A percentile compares a stretch with the other conserved stretches of the same genome.
phyloP scores from a whole-genome alignment of 2,888 invertebrate genomes.

The Acanthosoma haemorrhoidale region DNA sequence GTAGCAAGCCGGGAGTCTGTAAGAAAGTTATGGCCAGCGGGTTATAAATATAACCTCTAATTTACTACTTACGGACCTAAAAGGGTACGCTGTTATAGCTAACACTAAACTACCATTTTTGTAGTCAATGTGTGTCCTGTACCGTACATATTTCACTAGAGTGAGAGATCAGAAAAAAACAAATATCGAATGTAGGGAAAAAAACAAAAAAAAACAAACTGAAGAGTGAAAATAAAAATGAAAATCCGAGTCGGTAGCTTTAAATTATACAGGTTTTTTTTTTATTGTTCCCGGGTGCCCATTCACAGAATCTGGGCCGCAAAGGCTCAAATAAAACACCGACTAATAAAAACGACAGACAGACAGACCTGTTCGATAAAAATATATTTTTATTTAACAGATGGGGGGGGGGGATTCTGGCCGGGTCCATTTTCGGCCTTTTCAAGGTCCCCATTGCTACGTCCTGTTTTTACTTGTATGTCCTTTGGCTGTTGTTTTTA shows the following conservation, averaged over 20 bases:
- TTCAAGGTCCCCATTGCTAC: no score
- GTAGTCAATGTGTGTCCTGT: constrained; percentile 8
- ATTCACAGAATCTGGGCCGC: constrained; percentile 18
- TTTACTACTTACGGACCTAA: constrained; percentile 1
- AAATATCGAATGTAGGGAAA: no score
- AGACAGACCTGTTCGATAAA: neutral
- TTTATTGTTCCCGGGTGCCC: neutral
- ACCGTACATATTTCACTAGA: constrained; percentile 13
- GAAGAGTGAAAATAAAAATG: constrained; percentile 21
- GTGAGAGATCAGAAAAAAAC: constrained; percentile 16
- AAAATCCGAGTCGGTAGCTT: constrained; percentile 23
- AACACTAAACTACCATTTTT: constrained; percentile 25
- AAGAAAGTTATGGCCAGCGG: neutral
- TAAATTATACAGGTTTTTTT: constrained; percentile 28
- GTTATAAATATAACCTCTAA: neutral
- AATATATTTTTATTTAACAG: neutral
- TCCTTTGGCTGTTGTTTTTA: no score
- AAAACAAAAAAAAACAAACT: neutral
- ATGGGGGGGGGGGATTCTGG: neutral
- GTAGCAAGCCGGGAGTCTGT: no score
- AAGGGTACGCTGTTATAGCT: constrained; percentile 17
- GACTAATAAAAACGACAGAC: constrained; percentile 2
- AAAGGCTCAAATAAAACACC: neutral
- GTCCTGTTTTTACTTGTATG: no score
- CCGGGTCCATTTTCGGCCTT: no score